Base-by-base conservation (phyloP, 2,113 vertebrate genomes). In the Rhabdornis inornatus region DNA sequence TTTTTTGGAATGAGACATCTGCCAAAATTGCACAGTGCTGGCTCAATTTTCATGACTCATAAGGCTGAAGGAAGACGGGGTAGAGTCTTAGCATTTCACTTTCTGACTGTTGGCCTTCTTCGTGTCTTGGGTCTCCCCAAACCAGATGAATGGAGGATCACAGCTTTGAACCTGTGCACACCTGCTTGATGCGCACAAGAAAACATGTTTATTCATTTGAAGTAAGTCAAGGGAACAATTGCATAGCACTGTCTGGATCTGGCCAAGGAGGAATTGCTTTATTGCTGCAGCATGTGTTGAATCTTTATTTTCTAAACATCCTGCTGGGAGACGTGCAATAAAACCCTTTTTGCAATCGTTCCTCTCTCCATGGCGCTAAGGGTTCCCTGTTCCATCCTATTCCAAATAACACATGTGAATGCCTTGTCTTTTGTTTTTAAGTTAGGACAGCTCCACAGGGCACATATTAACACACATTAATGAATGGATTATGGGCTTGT, bases 401-500 rank as follows among this genome's bases (percentile, higher is more conserved):
- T 96, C 92, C 94, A 91, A 92, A 91, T 63, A 95, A 88, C 93
- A 90, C 70, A 90, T 80, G 91, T 75, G 96, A 87, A 93, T 5
- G 85, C 80, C 76, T 90, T 82, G 82, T 40, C 70, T 95, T 90
- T 92, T 89, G 59, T 97, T 95, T 95, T 95, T 92, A 95, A 96
- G 70, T 95, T 96, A 83, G 88, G 87, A 80, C 53, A 89, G 77
- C 95, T 94, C 94, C 64, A 50, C 82, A 78, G 94, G 95, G 63
- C 79, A 83, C 87, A 95, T 88, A 95, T 91, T 95, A 95, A 93
- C 87, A 93, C 91, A 93, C 89, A 95, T 94, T 95, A 96, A 95
- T 95, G 95, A 96, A 96, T 90, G 82, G 55, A 90, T 95, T 94
- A 95, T 70, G 66, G 82, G 59, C 87, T 84, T 92, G 79, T 94